phyloP scores from a whole-genome alignment of 2,888 invertebrate species.

The Molanna angustata region DNA sequence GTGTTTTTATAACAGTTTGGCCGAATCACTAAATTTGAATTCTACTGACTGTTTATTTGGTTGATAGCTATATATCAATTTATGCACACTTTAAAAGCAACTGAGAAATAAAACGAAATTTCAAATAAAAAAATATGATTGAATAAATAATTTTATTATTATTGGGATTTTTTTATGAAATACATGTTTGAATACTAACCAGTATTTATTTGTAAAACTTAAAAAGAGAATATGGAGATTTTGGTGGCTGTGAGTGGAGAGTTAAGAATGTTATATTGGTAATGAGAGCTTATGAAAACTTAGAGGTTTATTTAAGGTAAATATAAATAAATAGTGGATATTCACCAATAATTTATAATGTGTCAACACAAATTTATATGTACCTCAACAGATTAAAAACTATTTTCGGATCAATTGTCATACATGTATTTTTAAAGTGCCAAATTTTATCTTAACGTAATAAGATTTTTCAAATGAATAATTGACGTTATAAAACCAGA shows the following conservation, averaged over 20 bases:
- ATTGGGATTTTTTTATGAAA: too few relatives aligned
- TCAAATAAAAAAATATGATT: too few relatives aligned
- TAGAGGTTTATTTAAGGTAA: constrained; percentile 25
- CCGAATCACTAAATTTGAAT: too few relatives aligned
- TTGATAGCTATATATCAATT: too few relatives aligned
- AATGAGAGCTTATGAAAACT: constrained; percentile 33
- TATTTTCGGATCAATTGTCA: constrained; percentile 18
- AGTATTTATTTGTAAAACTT: too few relatives aligned
- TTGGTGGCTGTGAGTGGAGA: constrained; percentile 30
- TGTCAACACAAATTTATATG: constrained; percentile 21
- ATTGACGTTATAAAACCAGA: neutral
- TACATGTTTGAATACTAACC: too few relatives aligned
- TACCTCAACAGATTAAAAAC: constrained; percentile 26
- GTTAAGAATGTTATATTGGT: constrained; percentile 19
- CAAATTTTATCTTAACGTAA: constrained; percentile 9
- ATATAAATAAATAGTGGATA: constrained; percentile 23
- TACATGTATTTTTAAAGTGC: constrained; percentile 17
- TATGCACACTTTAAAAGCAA: too few relatives aligned
- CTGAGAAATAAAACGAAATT: too few relatives aligned
- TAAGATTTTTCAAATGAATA: neutral
- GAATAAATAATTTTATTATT: too few relatives aligned
- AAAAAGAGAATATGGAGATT: constrained; percentile 26
- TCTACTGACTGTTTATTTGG: too few relatives aligned
- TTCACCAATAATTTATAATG: constrained; percentile 14
- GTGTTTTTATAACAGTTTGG: too few relatives aligned